Evolutionary conservation across 2,888 invertebrate species (phyloP).

Genomic region (Leistus spinibarbis): DNA sequence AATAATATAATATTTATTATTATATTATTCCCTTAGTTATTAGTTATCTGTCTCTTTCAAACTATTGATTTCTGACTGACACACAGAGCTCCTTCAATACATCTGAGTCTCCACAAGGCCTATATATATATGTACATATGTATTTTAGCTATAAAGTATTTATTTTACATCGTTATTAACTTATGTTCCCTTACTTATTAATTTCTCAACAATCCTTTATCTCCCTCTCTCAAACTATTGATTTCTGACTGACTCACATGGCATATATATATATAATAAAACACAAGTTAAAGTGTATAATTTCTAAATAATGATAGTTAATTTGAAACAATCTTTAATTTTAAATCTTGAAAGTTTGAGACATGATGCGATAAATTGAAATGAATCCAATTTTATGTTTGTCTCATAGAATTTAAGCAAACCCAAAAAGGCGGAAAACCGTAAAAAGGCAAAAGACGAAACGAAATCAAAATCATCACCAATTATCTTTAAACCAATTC

Average conservation of each 20-base stretch:
- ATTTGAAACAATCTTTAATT: too few species aligned
- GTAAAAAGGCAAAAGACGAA: constrained; percentile 52
- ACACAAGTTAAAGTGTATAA: too few species aligned
- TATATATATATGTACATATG: constrained; percentile 67
- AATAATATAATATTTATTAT: too few species aligned
- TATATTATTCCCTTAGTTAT: too few species aligned
- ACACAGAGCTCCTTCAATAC: constrained; percentile 63
- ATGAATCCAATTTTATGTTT: constrained; percentile 29
- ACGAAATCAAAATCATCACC: constrained; percentile 48
- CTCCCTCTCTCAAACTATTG: constrained; percentile 3
- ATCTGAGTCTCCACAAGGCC: constrained; percentile 67
- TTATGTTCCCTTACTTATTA: not conserved
- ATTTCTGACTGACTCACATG: too few species aligned
- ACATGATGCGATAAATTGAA: not conserved
- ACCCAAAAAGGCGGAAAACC: constrained; percentile 56
- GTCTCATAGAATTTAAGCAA: constrained; percentile 54
- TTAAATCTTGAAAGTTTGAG: too few species aligned
- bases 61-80: too few species aligned
- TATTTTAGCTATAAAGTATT: too few species aligned
- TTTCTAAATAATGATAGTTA: too few species aligned
- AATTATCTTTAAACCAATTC: constrained; percentile 53
- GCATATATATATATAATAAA: too few species aligned
- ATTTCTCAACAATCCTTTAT: not conserved
- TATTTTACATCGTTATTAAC: too few species aligned
- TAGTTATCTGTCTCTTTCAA: constrained; percentile 9